phyloP scores from a whole-genome alignment of 2,888 invertebrate species.

The Mycalesis mineus region DNA sequence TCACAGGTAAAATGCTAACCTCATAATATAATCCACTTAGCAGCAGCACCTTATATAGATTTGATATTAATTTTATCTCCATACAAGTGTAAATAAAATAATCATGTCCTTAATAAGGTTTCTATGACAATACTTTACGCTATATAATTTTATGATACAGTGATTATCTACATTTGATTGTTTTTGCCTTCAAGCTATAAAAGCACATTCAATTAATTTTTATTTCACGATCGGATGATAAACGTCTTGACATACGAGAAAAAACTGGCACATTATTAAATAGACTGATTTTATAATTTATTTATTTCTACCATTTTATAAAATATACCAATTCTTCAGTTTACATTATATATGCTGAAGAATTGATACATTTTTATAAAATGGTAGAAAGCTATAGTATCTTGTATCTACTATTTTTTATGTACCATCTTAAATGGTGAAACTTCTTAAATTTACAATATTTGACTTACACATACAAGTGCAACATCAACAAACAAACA shows the following conservation, averaged over 20 bases:
- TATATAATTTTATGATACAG: slow-evolving; percentile 1
- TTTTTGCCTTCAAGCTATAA: slow-evolving; percentile 6
- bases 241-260: background rate
- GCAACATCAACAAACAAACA: too few species aligned
- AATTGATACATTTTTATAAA: too few species aligned
- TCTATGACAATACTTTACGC: background rate
- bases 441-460: too few species aligned
- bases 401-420: too few species aligned
- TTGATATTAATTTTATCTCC: slow-evolving; percentile 2
- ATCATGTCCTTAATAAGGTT: background rate
- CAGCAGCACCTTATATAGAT: background rate
- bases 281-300: too few species aligned
- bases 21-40: background rate
- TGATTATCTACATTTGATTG: background rate
- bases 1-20: background rate
- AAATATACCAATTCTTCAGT: too few species aligned
- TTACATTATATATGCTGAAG: too few species aligned
- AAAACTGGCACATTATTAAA: background rate
- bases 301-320: too few species aligned
- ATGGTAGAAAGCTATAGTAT: too few species aligned
- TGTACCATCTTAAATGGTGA: too few species aligned
- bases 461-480: too few species aligned
- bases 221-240: background rate
- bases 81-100: slow-evolving; percentile 1
- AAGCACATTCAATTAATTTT: background rate